Percentiles rank a stretch among this genome's conserved stretches.
These are phyloP conservation scores for Aurelia coerulea DNA, from an alignment of 30 jellyfish, hydroid and myxozoan genomes.

Conservation along the genomic window DNA sequence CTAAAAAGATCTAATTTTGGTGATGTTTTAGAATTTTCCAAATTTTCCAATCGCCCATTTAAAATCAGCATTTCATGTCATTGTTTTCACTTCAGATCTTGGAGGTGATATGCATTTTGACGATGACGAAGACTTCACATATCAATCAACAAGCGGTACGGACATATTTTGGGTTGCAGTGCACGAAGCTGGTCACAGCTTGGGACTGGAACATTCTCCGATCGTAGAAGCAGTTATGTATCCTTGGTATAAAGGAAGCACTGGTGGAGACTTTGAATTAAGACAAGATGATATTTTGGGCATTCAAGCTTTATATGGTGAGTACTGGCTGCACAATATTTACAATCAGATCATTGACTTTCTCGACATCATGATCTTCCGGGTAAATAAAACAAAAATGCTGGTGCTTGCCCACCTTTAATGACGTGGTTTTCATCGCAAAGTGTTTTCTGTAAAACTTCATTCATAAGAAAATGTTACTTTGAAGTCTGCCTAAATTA, in stretches of 20 bases:
- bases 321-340: neutral
- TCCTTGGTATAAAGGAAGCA: slow-evolving; percentile 72
- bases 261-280: slow-evolving; percentile 53
- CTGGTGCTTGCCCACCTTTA: too few species aligned
- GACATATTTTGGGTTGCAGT: slow-evolving; percentile 82
- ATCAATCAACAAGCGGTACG: slow-evolving; percentile 36
- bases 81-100: neutral
- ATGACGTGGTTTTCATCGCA: too few species aligned
- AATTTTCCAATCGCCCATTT: neutral
- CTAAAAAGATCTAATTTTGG: too few species aligned
- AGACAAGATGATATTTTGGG: slow-evolving; percentile 76
- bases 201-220: slow-evolving; percentile 88
- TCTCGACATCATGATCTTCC: neutral
- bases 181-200: slow-evolving; percentile 91
- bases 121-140: slow-evolving; percentile 77
- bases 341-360: neutral
- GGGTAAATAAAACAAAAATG: too few species aligned
- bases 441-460: too few species aligned
- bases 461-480: too few species aligned
- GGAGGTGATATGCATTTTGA: slow-evolving; percentile 90
- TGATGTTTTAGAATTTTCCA: neutral
- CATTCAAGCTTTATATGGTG: slow-evolving; percentile 83
- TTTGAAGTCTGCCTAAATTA: too few species aligned
- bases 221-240: slow-evolving; percentile 79
- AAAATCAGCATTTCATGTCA: neutral